Percentiles rank a stretch among this genome's conserved stretches.
Evolutionary conservation across 2,797 vertebrate genomes (phyloP).

Genomic region (Mus minutoides): DNA sequence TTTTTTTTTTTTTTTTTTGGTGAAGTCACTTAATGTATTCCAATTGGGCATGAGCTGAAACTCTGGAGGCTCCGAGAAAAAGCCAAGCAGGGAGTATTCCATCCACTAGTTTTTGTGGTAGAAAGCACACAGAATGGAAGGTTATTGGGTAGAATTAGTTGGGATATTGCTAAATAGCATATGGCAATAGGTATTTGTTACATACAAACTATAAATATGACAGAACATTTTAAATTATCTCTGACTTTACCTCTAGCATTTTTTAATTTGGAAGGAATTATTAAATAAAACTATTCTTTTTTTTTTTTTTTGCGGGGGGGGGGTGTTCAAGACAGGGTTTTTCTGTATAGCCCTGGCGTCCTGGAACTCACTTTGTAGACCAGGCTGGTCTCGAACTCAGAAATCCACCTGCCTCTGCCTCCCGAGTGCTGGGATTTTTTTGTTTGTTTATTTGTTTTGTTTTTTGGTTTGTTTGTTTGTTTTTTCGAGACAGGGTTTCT

Average conservation of each 20-base stretch:
- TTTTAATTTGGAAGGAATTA: slow-evolving; percentile 41
- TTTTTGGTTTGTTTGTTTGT: too few species aligned
- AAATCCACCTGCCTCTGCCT: too few species aligned
- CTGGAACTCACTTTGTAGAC: too few species aligned
- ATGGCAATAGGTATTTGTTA: slow-evolving; percentile 1
- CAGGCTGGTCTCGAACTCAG: too few species aligned
- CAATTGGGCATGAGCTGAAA: slow-evolving; percentile 32
- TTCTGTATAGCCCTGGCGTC: too few species aligned
- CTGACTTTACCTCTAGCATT: slow-evolving; percentile 32
- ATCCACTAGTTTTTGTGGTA: background rate
- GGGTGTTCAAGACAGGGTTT: too few species aligned
- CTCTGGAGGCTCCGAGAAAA: slow-evolving; percentile 8
- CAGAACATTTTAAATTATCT: slow-evolving; percentile 52
- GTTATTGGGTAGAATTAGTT: background rate
- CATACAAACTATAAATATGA: slow-evolving; percentile 43
- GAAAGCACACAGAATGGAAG: slow-evolving; percentile 13
- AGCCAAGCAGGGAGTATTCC: background rate
- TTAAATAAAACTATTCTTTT: slow-evolving; percentile 49
- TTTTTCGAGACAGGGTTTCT: too few species aligned
- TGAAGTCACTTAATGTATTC: slow-evolving; percentile 72
- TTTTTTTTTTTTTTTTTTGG: slow-evolving; percentile 32
- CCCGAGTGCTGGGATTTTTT: too few species aligned
- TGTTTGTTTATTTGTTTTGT: too few species aligned
- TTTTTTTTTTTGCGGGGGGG: too few species aligned
- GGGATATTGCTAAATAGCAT: background rate